phyloP scores from a whole-genome alignment of 2,797 vertebrate genomes.

The Vireo griseus region DNA sequence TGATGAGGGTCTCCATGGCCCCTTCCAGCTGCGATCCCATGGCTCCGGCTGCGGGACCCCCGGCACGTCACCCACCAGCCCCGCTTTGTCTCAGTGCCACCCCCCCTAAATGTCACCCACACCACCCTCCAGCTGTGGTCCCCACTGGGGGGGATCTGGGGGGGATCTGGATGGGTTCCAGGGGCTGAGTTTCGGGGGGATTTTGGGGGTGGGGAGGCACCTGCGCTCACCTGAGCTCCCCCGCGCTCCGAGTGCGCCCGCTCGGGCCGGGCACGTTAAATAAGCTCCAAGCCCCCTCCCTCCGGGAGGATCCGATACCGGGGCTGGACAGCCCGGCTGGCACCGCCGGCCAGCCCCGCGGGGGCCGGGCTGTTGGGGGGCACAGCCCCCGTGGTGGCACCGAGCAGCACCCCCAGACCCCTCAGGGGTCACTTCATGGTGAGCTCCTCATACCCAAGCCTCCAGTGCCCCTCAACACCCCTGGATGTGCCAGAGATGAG shows the following conservation, averaged over 20 bases:
- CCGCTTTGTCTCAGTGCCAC: neutral
- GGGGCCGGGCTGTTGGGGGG: neutral
- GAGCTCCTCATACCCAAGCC: neutral
- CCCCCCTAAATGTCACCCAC: neutral
- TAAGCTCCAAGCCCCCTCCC: conserved; percentile 50
- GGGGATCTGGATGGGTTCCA: accelerated
- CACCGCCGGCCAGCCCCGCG: neutral
- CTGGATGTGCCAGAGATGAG: accelerated
- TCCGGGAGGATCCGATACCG: conserved; percentile 43
- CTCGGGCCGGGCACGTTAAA: conserved; percentile 17
- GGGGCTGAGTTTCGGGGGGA: neutral
- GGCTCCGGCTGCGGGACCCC: neutral
- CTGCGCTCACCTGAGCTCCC: conserved; percentile 22
- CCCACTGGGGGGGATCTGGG: neutral
- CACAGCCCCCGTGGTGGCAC: neutral
- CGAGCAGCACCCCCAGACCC: neutral
- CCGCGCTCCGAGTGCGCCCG: neutral
- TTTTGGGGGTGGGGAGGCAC: neutral
- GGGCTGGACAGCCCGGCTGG: conserved; percentile 21
- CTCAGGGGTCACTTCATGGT: no score
- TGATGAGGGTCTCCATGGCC: conserved; percentile 83
- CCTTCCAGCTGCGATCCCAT: conserved; percentile 82
- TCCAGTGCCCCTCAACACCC: accelerated
- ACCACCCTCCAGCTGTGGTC: no score
- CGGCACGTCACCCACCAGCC: accelerated